phyloP scores from a whole-genome alignment of 2,888 invertebrate genomes.

The Leptinotarsa peninsularis region DNA sequence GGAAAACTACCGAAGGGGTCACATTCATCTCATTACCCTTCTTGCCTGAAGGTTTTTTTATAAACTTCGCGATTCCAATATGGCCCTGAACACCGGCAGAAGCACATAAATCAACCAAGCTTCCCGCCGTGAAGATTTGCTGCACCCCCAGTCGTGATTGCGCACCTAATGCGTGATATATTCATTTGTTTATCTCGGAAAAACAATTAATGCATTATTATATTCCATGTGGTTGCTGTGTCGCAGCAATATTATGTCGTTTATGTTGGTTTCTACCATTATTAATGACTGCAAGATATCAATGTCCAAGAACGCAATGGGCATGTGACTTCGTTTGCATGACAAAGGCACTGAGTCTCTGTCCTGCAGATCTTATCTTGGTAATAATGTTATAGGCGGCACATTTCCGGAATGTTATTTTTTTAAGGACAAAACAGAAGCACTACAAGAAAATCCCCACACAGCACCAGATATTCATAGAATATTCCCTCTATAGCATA shows the following conservation, averaged over 20 bases:
- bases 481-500: too few relatives aligned
- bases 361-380: slow-evolving; percentile 11
- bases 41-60: background rate
- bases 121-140: slow-evolving; percentile 40
- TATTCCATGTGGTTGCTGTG: slow-evolving; percentile 4
- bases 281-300: slow-evolving; percentile 26
- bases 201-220: slow-evolving; percentile 21
- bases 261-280: slow-evolving; percentile 22
- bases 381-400: background rate
- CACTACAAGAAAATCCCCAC: too few relatives aligned
- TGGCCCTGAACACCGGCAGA: background rate
- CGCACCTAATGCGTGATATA: slow-evolving; percentile 42
- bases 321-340: slow-evolving; percentile 19
- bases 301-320: slow-evolving; percentile 16
- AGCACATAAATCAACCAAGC: slow-evolving; percentile 14
- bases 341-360: slow-evolving; percentile 12
- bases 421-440: too few relatives aligned
- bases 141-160: slow-evolving; percentile 39
- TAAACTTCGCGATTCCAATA: background rate
- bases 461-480: too few relatives aligned
- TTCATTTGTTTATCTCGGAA: slow-evolving; percentile 32
- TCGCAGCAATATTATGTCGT: slow-evolving; percentile 12
- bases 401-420: background rate
- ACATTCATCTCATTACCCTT: background rate
- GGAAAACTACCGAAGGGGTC: background rate